Evolutionary conservation across 1,140 invertebrate species (phyloP).

Genomic region (Drosophila busckii): DNA sequence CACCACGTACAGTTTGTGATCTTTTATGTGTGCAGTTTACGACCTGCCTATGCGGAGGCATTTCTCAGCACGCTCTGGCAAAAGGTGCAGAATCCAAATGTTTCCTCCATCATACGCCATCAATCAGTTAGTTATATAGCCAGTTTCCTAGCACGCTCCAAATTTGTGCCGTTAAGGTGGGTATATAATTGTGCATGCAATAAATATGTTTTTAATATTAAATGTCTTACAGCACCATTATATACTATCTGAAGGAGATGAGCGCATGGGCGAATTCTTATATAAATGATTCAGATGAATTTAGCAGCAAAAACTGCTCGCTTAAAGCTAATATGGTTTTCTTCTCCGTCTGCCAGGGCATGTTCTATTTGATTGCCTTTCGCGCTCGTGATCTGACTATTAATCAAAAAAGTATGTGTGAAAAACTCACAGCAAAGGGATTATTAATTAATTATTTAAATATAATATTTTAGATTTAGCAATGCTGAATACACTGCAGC

Average conservation of each 20-base stretch:
- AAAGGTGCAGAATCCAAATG: slow-evolving; percentile 85
- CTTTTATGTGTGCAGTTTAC: slow-evolving; percentile 88
- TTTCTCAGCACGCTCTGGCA: slow-evolving; percentile 88
- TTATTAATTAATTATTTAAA: not conserved
- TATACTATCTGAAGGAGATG: slow-evolving; percentile 83
- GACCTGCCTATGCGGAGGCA: slow-evolving; percentile 82
- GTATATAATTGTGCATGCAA: not conserved
- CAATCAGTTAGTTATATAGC: slow-evolving; percentile 86
- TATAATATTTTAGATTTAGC: slow-evolving; percentile 83
- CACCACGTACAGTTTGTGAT: slow-evolving; percentile 89
- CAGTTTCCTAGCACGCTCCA: slow-evolving; percentile 86
- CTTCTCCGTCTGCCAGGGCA: slow-evolving; percentile 92
- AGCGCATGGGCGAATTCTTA: slow-evolving; percentile 87
- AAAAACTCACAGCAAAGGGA: not conserved
- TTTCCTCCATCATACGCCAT: slow-evolving; percentile 84
- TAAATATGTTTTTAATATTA: not conserved
- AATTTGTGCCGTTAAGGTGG: slow-evolving; percentile 84
- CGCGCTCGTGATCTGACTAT: slow-evolving; percentile 90
- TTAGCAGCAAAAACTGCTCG: slow-evolving; percentile 79
- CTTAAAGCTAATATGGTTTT: slow-evolving; percentile 89
- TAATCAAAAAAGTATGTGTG: slow-evolving; percentile 85
- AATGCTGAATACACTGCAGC: slow-evolving; percentile 89
- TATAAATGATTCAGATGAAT: slow-evolving; percentile 82
- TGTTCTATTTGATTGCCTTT: slow-evolving; percentile 95
- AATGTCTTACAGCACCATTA: slow-evolving; percentile 79